Base-by-base conservation (phyloP, 2,113 vertebrate genomes). In the Phylloscopus trochilus region DNA sequence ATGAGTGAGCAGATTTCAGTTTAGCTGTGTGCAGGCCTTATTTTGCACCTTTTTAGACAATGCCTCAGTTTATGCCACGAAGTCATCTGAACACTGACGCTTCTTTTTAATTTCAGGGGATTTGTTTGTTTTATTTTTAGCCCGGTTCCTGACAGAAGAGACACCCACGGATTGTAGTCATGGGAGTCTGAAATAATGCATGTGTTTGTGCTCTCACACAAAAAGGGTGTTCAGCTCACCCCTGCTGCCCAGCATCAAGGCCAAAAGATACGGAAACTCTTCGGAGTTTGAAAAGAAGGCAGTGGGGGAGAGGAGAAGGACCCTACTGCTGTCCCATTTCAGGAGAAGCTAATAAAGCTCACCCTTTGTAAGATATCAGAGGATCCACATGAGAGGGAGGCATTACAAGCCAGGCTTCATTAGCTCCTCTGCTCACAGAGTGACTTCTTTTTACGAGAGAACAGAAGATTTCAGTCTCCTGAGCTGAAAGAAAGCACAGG, bases 361-460 rank as follows among this genome's bases (percentile, higher is more conserved):
- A 60, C 30, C 79, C 96, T 96, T 96, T 96, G 92, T 95, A 62
- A 89, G 64, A 70, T 87, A 95, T 96, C 95, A 95, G 86, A 97
- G 83, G 86, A 96, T 87, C 80, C 52, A 4, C 89, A 67, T 89
- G 89, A 94, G 89, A 74, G 79, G 77, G 19, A 94, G 39, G 92
- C 83, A 93, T 92, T 94, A 92, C 73, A 96, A 95, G 86, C 55
- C 60, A 94, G 94, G 89, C 94, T 97, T 97, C 96, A 95, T 96
- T 97, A 97, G 96, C 89, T 95, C 80, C 80, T 96, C 89, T 6
- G 47, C 89, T 93, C 96, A 92, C 92, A 89, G 90, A 95, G 69
- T 4, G 73, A 89, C 60, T 94, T 86, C 94, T 94, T 97, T 96
- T 96, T 92, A 92, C 19, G 53, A 77, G 39, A 94, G 92, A 97